Percentiles rank a stretch among this genome's conserved stretches.
phyloP scores from a whole-genome alignment of 2,888 invertebrate genomes.

The Linyphia triangularis region DNA sequence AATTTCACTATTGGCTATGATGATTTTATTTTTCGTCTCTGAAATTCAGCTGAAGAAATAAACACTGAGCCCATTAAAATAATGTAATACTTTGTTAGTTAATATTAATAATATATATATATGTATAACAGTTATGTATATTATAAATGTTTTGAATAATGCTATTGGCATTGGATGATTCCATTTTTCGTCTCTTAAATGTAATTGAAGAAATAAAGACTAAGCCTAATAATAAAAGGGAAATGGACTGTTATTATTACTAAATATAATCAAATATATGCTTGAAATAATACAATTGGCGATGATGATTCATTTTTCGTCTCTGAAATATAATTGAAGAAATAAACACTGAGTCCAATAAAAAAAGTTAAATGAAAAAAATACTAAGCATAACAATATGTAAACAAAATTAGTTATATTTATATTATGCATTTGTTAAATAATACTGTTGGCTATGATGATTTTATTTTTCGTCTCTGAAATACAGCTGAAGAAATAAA shows the following conservation, averaged over 20 bases:
- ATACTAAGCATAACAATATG: background rate
- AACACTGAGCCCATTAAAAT: no score
- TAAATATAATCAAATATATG: background rate
- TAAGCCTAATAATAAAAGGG: background rate
- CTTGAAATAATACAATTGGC: background rate
- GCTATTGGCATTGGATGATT: slow-evolving; percentile 16
- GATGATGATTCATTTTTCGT: slow-evolving; percentile 56
- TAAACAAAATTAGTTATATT: no score
- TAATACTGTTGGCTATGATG: no score
- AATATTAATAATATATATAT: no score
- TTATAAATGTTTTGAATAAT: background rate
- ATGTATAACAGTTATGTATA: background rate
- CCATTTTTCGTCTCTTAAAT: slow-evolving; percentile 51
- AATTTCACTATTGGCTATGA: background rate
- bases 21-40: slow-evolving; percentile 24
- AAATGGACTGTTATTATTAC: background rate
- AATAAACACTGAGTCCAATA: background rate
- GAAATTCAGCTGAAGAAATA: background rate
- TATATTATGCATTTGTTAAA: no score
- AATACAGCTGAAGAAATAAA: no score
- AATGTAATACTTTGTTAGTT: no score
- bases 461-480: no score
- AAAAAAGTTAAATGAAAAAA: background rate
- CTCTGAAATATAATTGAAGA: slow-evolving; percentile 28
- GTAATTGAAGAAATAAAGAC: slow-evolving; percentile 10